Evolutionary conservation across 2,113 vertebrate species (phyloP).

Genomic region (Lepisosteus osseus): DNA sequence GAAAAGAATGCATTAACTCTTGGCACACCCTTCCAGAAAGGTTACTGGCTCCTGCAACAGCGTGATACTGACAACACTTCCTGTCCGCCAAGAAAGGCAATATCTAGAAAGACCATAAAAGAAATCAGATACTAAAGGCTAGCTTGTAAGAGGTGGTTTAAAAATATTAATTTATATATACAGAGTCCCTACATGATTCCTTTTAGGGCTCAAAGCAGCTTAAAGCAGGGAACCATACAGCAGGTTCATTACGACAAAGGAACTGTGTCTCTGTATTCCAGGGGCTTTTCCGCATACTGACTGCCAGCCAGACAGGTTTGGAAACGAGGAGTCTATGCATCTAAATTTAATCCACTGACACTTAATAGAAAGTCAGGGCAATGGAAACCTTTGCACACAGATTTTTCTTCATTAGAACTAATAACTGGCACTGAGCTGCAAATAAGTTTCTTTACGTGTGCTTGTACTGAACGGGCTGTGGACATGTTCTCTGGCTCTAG

Average conservation of each 20-base stretch:
- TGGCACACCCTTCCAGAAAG: no score
- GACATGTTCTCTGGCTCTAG: neutral
- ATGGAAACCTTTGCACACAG: neutral
- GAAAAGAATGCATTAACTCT: no score
- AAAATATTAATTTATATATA: no score
- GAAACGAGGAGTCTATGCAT: neutral
- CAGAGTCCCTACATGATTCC: neutral
- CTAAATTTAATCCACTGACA: neutral
- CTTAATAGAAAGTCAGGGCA: neutral
- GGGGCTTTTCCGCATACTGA: neutral
- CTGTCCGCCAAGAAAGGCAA: no score
- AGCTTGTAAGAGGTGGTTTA: no score
- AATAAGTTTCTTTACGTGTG: neutral
- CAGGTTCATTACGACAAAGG: neutral
- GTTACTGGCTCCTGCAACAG: no score
- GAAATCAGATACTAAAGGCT: no score
- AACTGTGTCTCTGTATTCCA: neutral
- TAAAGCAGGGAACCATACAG: neutral
- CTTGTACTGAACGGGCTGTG: neutral
- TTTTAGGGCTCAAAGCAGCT: neutral
- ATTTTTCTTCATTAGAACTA: conserved; percentile 3
- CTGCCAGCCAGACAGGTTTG: neutral
- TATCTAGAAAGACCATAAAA: no score
- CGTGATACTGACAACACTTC: no score
- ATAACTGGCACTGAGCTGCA: neutral